Base-by-base conservation (phyloP, 2,888 invertebrate genomes). In the Diarsia dahlii region DNA sequence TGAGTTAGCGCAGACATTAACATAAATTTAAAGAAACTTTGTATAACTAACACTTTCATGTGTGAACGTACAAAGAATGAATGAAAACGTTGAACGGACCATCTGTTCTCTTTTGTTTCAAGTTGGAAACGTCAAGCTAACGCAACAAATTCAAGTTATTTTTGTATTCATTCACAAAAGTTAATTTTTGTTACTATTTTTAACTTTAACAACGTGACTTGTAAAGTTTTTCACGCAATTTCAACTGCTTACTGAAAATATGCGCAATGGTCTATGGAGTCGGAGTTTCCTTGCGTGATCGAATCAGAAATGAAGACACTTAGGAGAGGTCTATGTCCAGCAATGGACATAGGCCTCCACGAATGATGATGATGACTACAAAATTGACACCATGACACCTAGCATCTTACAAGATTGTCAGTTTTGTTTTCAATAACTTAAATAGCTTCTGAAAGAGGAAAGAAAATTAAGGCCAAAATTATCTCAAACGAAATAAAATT, bases 41-140 rank as follows among this genome's bases (percentile, higher is more conserved):
- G 15, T 4, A 5, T 28, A 18, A 28, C 39, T 62, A 54, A 77
- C 68, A 77, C 13, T 78, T 60, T 46, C 71, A 71, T 69, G 69
- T 63, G 48, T 69, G 45, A 78, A 54, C 58, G 78, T 18, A 65
- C 64, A 70, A 65, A 78, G 58, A 60, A 54, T 78, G 71, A 78
- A 78, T 78, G 78, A 60, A 78, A 78, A 60, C 18, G 64, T 65
- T 46, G 13, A 78, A 65, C 60, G 46, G 28, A 54, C 78, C 78
- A 78, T 71, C 71, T 78, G 77, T 46, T 71, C 52, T 78, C 79
- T 48, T 70, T 78, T 78, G 71, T 71, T 78, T 52, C 20, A 78
- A 78, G 78, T 78, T 78, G 48, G 78, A 71, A 78, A 78, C 52
- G 65, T 71, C 78, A 78, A 65, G 34, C 52, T 8, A 65, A 77